A percentile compares a stretch with the other conserved stretches of the same genome.
phyloP scores from a whole-genome alignment of 1,140 invertebrate genomes.

The Zaprionus gabonicus region DNA sequence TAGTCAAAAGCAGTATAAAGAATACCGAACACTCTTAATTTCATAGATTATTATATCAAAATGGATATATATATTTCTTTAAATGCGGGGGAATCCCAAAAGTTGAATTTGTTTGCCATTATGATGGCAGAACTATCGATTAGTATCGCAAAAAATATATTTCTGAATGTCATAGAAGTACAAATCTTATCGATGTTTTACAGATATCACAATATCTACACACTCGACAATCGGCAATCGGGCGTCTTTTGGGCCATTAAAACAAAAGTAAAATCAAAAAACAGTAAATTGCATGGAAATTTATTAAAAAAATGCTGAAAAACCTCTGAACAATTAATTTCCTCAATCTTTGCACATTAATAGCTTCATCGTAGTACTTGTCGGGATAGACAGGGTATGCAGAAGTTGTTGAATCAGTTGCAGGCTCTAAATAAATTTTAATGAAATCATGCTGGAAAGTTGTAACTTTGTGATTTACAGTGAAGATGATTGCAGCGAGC shows the following conservation, averaged over 20 bases:
- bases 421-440: conserved; percentile 81
- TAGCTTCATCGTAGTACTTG: background rate
- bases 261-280: no score
- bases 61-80: background rate
- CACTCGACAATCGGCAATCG: no score
- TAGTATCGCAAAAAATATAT: no score
- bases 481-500: conserved; percentile 56
- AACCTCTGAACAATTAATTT: background rate
- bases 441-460: conserved; percentile 78
- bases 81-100: background rate
- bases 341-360: background rate
- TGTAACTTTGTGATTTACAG: conserved; percentile 79
- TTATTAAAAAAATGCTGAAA: no score
- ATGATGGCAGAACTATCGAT: no score
- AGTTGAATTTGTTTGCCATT: background rate
- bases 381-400: conserved; percentile 10
- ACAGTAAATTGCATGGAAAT: no score
- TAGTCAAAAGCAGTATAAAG: background rate
- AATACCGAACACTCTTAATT: background rate
- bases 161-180: no score
- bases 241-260: no score
- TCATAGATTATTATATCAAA: background rate
- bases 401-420: conserved; percentile 37
- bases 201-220: no score
- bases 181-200: no score